A percentile compares a stretch with the other conserved stretches of the same genome.
These are phyloP conservation scores for Helicoverpa assulta DNA, from an alignment of 2,888 invertebrate species.

Conservation along the genomic window DNA sequence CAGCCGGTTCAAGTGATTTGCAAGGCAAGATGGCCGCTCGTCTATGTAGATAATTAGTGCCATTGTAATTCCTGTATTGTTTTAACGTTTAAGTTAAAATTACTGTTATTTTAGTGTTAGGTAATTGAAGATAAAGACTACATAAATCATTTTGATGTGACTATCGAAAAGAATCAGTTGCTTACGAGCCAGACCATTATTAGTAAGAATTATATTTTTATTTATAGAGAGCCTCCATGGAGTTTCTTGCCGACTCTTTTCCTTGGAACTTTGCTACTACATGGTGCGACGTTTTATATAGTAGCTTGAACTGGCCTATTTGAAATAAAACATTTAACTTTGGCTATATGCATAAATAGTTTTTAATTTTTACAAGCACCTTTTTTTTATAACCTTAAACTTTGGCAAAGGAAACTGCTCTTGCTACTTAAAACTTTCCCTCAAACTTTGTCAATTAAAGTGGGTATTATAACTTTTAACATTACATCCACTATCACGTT, in stretches of 20 bases:
- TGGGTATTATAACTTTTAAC: constrained; percentile 10
- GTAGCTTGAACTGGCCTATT: too few species aligned
- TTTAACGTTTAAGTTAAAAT: too few species aligned
- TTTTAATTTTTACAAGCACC: neutral
- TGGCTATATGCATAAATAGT: neutral
- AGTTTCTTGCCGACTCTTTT: too few species aligned
- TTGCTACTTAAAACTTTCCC: constrained; percentile 7
- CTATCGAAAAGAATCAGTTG: too few species aligned
- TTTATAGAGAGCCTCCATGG: too few species aligned
- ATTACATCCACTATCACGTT: constrained; percentile 17
- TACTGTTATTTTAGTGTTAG: neutral
- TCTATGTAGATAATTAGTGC: neutral
- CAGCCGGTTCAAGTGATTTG: neutral
- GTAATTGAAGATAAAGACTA: too few species aligned
- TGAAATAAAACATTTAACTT: too few species aligned
- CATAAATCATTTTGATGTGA: too few species aligned
- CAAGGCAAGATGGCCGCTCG: neutral
- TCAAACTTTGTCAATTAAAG: constrained; percentile 20
- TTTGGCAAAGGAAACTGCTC: constrained; percentile 11
- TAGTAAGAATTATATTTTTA: too few species aligned
- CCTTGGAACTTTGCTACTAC: too few species aligned
- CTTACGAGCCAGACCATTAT: too few species aligned
- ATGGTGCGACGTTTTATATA: too few species aligned
- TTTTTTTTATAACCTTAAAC: neutral
- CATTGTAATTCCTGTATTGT: neutral